A percentile compares a stretch with the other conserved stretches of the same genome.
Conservation (phyloP, 2,113 vertebrate genomes). For the Boulengeromyrus knoepffleri region DNA sequence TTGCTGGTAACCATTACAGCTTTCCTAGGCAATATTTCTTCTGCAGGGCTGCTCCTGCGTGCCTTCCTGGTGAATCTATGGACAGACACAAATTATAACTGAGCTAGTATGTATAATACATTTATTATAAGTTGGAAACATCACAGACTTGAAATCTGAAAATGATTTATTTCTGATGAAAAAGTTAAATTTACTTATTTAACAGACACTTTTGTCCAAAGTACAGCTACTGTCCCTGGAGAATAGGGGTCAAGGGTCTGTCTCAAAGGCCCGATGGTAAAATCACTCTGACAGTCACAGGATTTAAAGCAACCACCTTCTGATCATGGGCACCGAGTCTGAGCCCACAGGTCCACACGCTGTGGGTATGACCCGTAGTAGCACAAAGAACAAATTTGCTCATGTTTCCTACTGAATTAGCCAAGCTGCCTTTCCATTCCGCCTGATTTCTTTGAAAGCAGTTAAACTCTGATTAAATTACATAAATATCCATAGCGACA, state of each 20-base stretch:
- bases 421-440: neutral
- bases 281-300: neutral
- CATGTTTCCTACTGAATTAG: neutral
- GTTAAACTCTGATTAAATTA: neutral
- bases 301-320: neutral
- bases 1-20: neutral
- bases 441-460: neutral
- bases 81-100: neutral
- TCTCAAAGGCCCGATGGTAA: neutral
- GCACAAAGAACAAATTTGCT: slow-evolving; percentile 3
- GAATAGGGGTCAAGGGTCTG: neutral
- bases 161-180: neutral
- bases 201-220: neutral
- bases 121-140: neutral
- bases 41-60: neutral
- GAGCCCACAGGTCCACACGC: neutral
- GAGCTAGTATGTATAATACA: neutral
- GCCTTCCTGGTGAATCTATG: slow-evolving; percentile 15
- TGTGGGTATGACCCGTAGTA: neutral
- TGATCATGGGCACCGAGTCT: neutral
- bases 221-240: neutral
- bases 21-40: slow-evolving; percentile 10
- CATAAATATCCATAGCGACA: neutral
- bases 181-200: neutral
- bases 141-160: neutral